Evolutionary conservation across 2,797 vertebrate genomes (phyloP).

Genomic region (Paedocypris micromegethes): DNA sequence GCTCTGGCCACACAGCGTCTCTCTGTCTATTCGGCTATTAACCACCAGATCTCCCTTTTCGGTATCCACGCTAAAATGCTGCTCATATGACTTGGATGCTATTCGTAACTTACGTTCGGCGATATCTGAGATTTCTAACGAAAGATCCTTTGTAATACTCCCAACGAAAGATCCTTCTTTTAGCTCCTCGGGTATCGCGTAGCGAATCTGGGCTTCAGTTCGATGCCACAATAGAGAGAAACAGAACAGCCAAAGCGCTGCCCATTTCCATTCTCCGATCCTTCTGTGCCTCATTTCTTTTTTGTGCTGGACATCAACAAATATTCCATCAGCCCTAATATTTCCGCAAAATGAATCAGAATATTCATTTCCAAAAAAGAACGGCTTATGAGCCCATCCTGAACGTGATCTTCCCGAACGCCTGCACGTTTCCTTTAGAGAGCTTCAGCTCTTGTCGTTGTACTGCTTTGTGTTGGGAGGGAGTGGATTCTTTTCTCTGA

Average conservation of each 20-base stretch:
- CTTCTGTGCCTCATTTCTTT: neutral
- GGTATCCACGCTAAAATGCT: slow-evolving; percentile 69
- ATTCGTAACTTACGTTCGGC: slow-evolving; percentile 67
- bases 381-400: neutral
- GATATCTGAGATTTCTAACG: slow-evolving; percentile 64
- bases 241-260: slow-evolving; percentile 23
- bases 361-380: neutral
- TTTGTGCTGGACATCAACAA: neutral
- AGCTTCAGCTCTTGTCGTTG: neutral
- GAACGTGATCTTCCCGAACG: neutral
- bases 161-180: slow-evolving; percentile 69
- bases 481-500: neutral
- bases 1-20: slow-evolving; percentile 61
- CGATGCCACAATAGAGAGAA: slow-evolving; percentile 50
- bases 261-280: neutral
- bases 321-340: neutral
- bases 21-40: slow-evolving; percentile 72
- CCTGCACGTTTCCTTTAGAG: neutral
- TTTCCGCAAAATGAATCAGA: neutral
- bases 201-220: slow-evolving; percentile 51
- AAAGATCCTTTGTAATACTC: slow-evolving; percentile 59
- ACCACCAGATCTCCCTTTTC: slow-evolving; percentile 66
- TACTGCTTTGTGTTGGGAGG: neutral
- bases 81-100: slow-evolving; percentile 64
- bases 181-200: slow-evolving; percentile 71